A percentile compares a stretch with the other conserved stretches of the same genome.
phyloP scores from a whole-genome alignment of 2,113 vertebrate genomes.

The Abramis brama region DNA sequence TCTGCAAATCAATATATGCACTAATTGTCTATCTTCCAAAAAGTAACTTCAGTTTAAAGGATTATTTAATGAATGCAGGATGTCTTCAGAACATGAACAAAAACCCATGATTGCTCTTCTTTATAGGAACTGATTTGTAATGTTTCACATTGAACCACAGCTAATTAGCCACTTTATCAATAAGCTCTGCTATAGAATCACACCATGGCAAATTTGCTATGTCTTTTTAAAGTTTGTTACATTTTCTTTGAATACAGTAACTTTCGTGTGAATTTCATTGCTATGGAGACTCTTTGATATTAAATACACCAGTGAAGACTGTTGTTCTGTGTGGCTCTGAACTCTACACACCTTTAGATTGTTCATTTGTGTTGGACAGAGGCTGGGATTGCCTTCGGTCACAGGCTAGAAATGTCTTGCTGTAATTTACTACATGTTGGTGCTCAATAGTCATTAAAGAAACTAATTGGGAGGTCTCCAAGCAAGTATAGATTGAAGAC shows the following conservation, averaged over 20 bases:
- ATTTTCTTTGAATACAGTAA: not conserved
- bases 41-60: not conserved
- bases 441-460: constrained; percentile 35
- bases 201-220: not conserved
- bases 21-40: not conserved
- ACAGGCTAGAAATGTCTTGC: not conserved
- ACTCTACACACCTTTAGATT: not conserved
- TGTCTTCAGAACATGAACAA: constrained; percentile 1
- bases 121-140: not conserved
- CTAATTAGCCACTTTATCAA: constrained; percentile 3
- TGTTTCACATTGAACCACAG: not conserved
- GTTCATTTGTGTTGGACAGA: not conserved
- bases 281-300: not conserved
- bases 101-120: constrained; percentile 2
- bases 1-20: not conserved
- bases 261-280: not conserved
- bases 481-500: constrained; percentile 16
- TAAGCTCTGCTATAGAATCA: not conserved
- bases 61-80: not conserved
- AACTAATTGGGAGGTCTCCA: constrained; percentile 23
- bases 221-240: not conserved
- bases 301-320: not conserved
- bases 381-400: constrained; percentile 8
- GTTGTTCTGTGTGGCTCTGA: not conserved
- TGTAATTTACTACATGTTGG: constrained; percentile 10